Conservation (phyloP, 2,113 vertebrate genomes). For the Bambusicola thoracicus region DNA sequence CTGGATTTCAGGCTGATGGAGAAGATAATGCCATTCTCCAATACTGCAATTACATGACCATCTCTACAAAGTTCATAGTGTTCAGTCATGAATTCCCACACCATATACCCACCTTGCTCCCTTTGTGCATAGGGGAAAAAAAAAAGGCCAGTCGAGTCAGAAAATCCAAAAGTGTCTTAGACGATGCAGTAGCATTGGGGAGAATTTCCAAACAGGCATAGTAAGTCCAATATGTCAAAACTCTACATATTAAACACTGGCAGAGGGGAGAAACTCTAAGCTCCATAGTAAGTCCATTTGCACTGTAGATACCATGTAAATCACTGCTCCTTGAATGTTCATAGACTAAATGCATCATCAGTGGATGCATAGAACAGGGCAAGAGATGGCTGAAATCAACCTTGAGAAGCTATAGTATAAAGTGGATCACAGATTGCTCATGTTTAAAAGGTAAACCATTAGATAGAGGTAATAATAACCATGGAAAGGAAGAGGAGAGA, state of each 20-base stretch:
- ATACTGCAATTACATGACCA: background rate
- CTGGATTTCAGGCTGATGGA: background rate
- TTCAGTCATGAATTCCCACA: background rate
- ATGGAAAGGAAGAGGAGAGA: background rate
- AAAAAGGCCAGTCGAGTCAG: background rate
- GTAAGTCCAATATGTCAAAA: background rate
- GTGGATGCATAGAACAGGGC: background rate
- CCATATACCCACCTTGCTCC: background rate
- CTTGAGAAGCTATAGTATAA: background rate
- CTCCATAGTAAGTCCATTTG: background rate
- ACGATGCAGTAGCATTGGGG: background rate
- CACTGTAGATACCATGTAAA: background rate
- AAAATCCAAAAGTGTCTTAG: background rate
- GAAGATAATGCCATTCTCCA: background rate
- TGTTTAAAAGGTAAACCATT: background rate
- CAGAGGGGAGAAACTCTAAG: background rate
- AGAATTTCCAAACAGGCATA: background rate
- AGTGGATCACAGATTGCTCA: background rate
- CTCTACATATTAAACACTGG: background rate
- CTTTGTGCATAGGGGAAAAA: background rate
- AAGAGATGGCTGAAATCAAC: background rate
- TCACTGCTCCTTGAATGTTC: background rate
- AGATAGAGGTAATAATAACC: background rate
- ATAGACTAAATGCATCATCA: background rate
- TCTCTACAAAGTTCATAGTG: background rate